Evolutionary conservation across 2,888 invertebrate genomes (phyloP), one percentile per base, ranked within the genome.

Genomic region (Noctua janthe): DNA sequence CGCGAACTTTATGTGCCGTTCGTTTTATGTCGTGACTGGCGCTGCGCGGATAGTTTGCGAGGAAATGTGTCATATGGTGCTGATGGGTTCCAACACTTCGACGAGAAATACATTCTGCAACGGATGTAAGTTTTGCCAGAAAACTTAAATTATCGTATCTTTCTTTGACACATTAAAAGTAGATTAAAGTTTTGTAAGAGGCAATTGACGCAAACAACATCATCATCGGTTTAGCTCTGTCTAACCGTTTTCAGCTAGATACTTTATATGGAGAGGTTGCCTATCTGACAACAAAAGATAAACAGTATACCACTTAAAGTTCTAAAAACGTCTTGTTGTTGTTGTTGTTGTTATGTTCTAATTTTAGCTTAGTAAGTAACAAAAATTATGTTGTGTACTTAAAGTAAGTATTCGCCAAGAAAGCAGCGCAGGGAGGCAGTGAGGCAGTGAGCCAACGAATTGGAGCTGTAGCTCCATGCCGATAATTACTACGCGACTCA

Each of bases 21-120:
- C 74, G 54, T 74, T 85, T 74, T 71, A 66, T 43, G 70, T 35
- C 69, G 74, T 75, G 86, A 82, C 47, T 75, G 17, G 66, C 59
- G 59, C 66, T 72, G 75, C 67, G 13, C 70, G 59, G 43, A 39
- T 70, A 84, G 51, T 67, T 71, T 74, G 35, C 8, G 54, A n/a
- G 15, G 76, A 78, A 83, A 71, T 78, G 69, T 77, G 67, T 67
- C 74, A 39, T 39, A 47, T 78, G 62, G 39, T 17, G 29, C 15
- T 62, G 29, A 73, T 64, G 62, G 56, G 43, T 47, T 54, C 39
- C 47, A 74, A 71, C 59, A 71, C 56, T 59, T 51, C 51, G 6
- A 23, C 20, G 64, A 39, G 20, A 64, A 71, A 71, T 39, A 76
- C 43, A 47, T 75, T 81, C n/a, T 81, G 77, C 29, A 56, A 62